Evolutionary conservation across 2,797 vertebrate genomes (phyloP).

Genomic region (Bovichtus variegatus): DNA sequence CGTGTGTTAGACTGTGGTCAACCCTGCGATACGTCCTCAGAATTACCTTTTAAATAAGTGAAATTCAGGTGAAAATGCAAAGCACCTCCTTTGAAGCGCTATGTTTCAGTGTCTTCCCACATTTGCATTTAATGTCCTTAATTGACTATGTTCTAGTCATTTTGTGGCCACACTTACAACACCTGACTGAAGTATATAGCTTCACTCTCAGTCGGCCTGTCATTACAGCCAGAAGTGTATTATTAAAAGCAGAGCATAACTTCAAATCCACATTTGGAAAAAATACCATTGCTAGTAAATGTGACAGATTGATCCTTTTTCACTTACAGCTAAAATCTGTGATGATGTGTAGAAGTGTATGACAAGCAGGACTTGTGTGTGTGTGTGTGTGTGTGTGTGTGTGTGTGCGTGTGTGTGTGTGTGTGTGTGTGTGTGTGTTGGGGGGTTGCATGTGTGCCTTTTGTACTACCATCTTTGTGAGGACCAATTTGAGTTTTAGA

Average conservation of each 20-base stretch:
- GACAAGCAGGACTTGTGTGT: neutral
- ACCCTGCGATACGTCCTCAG: neutral
- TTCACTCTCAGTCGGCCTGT: neutral
- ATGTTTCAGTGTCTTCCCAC: neutral
- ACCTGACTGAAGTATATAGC: neutral
- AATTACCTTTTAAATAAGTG: neutral
- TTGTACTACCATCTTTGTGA: neutral
- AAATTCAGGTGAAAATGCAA: neutral
- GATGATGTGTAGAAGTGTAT: neutral
- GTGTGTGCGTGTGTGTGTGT: neutral
- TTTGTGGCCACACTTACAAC: neutral
- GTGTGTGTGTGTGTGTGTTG: neutral
- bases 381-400: constrained; percentile 2
- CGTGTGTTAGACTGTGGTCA: neutral
- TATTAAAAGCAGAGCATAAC: constrained; percentile 15
- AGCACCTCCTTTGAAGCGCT: neutral
- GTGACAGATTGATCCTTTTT: constrained; percentile 1
- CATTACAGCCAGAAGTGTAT: neutral
- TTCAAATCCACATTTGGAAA: constrained; percentile 12
- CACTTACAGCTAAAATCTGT: neutral
- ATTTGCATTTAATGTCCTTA: neutral
- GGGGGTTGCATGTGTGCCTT: neutral
- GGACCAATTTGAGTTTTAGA: neutral
- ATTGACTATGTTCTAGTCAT: neutral
- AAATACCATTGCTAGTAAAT: neutral